Evolutionary conservation across 2,797 vertebrate species (phyloP).

Genomic region (Bradypodion pumilum): DNA sequence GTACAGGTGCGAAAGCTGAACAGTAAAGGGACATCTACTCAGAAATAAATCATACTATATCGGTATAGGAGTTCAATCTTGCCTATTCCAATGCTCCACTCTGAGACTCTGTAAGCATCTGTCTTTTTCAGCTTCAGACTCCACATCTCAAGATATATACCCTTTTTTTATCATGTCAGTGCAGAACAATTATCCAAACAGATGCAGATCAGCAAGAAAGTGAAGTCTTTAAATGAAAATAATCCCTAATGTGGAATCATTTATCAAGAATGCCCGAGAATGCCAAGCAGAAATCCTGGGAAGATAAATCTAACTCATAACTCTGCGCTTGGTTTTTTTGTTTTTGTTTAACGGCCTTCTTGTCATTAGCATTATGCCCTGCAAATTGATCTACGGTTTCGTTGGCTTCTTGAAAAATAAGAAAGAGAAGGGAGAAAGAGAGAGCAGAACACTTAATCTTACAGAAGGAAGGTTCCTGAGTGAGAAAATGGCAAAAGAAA

Average conservation of each 20-base stretch:
- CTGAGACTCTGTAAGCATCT: background rate
- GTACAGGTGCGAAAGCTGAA: no score
- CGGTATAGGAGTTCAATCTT: no score
- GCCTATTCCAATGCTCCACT: background rate
- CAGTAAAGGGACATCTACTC: no score
- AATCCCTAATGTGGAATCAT: background rate
- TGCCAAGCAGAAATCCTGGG: background rate
- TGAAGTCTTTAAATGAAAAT: background rate
- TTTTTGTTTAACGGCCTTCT: background rate
- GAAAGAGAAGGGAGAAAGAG: no score
- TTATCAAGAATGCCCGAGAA: background rate
- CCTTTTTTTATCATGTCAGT: background rate
- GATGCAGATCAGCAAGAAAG: background rate
- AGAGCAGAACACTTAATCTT: background rate
- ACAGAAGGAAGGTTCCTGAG: background rate
- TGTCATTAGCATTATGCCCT: background rate
- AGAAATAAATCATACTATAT: background rate
- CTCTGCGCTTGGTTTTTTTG: background rate
- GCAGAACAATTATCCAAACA: background rate
- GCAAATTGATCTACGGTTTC: background rate
- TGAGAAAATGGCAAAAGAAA: background rate
- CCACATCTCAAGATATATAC: background rate
- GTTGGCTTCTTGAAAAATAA: background rate
- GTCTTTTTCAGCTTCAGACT: background rate
- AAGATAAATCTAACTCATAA: conserved; percentile 4